Base-by-base conservation (phyloP, 2,797 vertebrate genomes). In the Xenopus petersii region DNA sequence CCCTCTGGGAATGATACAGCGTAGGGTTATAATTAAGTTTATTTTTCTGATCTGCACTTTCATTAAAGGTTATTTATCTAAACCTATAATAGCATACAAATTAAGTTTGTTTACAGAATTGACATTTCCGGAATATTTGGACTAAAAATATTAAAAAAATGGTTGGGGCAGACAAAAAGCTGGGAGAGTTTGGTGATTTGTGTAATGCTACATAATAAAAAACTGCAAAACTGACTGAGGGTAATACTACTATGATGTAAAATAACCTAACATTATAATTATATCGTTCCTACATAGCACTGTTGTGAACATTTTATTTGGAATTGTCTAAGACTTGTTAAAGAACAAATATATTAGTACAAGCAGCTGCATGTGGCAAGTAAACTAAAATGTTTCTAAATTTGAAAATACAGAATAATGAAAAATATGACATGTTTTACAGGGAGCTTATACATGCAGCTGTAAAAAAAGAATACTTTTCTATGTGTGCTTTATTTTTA, bases 1-100 rank as follows among this genome's bases (percentile, higher is more conserved):
- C 64, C 16, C 33, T n/a, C 64, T 65, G 64, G 64, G 64, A 48
- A 46, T 67, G 24, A 13, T 30, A 10, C 5, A 26, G 30, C 3
- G 15, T 12, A 16, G 13, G 61, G 21, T 12, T 63, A 36, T 63
- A 33, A 33, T 63, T 63, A 33, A 3, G 61, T 33, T 63, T 63
- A 42, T 54, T 73, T 81, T 82, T 58, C 36, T 71, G 49, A 51
- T 26, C 69, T 79, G 74, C 72, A 81, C 51, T 65, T 65, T 68
- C 13, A 80, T 75, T 75, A 70, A 13, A 69, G 75, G 73, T 85
- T 82, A 80, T 73, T 81, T 76, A 79, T 81, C 68, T 77, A 73
- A 12, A 24, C 3, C 66, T 67, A 55, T 67, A 67, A 55, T 67
- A 47, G 24, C 49, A 67, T 15, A 10, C 24, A 67, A 33, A 33